Base-by-base conservation (phyloP, 2,113 vertebrate species). In the Myrmecophaga tridactyla region DNA sequence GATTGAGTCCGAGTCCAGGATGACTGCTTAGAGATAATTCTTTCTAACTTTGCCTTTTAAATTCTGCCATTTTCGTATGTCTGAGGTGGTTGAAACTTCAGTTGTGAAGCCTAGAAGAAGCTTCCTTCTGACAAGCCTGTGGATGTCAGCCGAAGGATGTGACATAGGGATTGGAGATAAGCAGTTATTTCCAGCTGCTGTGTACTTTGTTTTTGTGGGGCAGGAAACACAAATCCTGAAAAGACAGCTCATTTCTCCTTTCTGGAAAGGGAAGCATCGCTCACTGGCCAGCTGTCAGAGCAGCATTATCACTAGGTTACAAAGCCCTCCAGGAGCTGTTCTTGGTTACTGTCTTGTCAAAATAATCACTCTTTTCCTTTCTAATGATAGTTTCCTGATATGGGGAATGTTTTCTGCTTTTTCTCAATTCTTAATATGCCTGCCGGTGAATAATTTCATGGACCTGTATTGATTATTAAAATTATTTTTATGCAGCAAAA, bases 241-340 rank as follows among this genome's bases (percentile, higher is more conserved):
- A 75, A 87, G 85, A 86, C 89, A 86, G 70, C 51, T 93, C 89
- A 94, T 96, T 95, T 90, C 90, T 72, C 65, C 76, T 92, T 67
- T 73, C 85, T 81, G 4, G 78, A 70, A 77, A 92, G 58, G 76
- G 51, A 82, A 85, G 25, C 76, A 39, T 85, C 73, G 56, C 43
- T 63, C 36, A 21, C 43, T 84, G 83, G 70, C 65, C n/a, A 46
- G 29, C 39, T 34, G 34, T 89, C 63, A 60, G 70, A 39, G 27
- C 7, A 63, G n/a, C 18, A 72, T 15, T 58, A 67, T 92, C 27
- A 39, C 53, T 76, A 43, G 84, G 29, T 67, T 56, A 2, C 21
- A 56, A 20, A 34, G 7, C 4, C 25, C 80, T 36, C 5, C 23
- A 36, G 27, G 34, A 92, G 46, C 51, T 53, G 56, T 75, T 86